Evolutionary conservation across 1,140 invertebrate species (phyloP).

Genomic region (Diabrotica virgifera): DNA sequence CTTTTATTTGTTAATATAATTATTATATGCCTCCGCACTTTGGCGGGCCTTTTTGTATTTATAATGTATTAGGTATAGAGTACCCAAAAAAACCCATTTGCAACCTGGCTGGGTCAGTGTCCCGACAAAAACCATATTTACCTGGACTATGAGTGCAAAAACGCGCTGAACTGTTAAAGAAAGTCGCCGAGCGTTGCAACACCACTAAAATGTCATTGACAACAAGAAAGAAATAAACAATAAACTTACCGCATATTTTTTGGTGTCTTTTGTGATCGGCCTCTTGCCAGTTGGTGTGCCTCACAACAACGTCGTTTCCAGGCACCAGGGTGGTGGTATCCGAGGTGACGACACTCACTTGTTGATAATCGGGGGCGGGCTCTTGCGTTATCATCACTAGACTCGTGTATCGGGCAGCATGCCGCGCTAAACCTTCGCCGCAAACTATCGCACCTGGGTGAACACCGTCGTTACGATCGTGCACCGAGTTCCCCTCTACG

Average conservation of each 20-base stretch:
- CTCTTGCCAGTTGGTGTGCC: conserved; percentile 53
- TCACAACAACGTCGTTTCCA: conserved; percentile 52
- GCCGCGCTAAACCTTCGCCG: conserved; percentile 51
- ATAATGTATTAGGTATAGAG: too few species aligned
- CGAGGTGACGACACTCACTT: conserved; percentile 68
- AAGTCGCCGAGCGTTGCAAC: not conserved
- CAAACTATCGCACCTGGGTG: conserved; percentile 46
- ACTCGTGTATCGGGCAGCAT: conserved; percentile 74
- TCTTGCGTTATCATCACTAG: conserved; percentile 84
- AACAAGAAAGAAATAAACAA: conserved; percentile 4
- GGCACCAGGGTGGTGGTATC: conserved; percentile 69
- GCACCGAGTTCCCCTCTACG: conserved; percentile 27
- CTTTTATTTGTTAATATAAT: too few species aligned
- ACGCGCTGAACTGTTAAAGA: too few species aligned
- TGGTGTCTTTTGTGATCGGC: conserved; percentile 1
- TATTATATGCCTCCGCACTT: too few species aligned
- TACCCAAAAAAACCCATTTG: too few species aligned
- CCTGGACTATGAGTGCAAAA: too few species aligned
- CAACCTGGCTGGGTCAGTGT: too few species aligned
- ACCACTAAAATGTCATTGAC: not conserved
- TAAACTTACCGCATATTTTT: conserved; percentile 24
- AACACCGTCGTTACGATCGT: conserved; percentile 29
- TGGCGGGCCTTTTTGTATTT: too few species aligned
- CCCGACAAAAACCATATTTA: too few species aligned
- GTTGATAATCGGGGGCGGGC: conserved; percentile 47